Evolutionary conservation across 53 echinoderm and acorn worm genomes (phyloP).

Genomic region (Astropecten irregularis): DNA sequence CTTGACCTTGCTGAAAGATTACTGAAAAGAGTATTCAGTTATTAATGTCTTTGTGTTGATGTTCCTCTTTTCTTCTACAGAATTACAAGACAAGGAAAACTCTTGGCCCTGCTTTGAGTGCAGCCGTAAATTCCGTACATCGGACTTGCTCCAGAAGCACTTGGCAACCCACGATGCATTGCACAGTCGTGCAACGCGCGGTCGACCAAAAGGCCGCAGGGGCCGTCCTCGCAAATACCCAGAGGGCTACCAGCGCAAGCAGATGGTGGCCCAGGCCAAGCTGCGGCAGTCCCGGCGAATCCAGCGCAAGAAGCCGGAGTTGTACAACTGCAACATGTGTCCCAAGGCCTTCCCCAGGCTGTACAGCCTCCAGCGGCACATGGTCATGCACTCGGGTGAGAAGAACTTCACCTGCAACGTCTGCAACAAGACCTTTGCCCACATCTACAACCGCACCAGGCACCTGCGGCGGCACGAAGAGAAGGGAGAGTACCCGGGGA

Average conservation of each 20-base stretch:
- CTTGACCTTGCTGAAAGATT: too few relatives aligned
- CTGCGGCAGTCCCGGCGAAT: slow-evolving; percentile 58
- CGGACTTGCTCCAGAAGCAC: slow-evolving; percentile 93
- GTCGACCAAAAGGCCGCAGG: slow-evolving; percentile 60
- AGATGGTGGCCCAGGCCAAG: slow-evolving; percentile 75
- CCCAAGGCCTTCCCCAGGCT: slow-evolving; percentile 80
- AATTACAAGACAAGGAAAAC: slow-evolving; percentile 94
- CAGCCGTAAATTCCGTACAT: slow-evolving; percentile 90
- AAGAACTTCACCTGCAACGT: slow-evolving; percentile 92
- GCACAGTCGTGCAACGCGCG: slow-evolving; percentile 54
- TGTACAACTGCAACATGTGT: slow-evolving; percentile 79
- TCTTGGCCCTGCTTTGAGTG: slow-evolving; percentile 99
- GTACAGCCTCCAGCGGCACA: slow-evolving; percentile 87
- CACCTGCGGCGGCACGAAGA: slow-evolving; percentile 89
- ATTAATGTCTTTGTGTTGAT: too few relatives aligned
- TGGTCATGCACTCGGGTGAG: slow-evolving; percentile 93
- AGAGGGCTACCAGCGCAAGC: slow-evolving; percentile 74
- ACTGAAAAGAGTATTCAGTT: too few relatives aligned
- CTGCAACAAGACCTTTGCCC: slow-evolving; percentile 92
- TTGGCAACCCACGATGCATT: slow-evolving; percentile 83
- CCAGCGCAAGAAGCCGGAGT: slow-evolving; percentile 58
- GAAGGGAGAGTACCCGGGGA: slow-evolving; percentile 77
- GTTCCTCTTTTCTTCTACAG: slow-evolving; percentile 59
- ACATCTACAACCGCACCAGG: slow-evolving; percentile 83
- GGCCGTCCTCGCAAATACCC: slow-evolving; percentile 91